Evolutionary conservation across 2,888 invertebrate genomes (phyloP).

Genomic region (Eupithecia vulgata): DNA sequence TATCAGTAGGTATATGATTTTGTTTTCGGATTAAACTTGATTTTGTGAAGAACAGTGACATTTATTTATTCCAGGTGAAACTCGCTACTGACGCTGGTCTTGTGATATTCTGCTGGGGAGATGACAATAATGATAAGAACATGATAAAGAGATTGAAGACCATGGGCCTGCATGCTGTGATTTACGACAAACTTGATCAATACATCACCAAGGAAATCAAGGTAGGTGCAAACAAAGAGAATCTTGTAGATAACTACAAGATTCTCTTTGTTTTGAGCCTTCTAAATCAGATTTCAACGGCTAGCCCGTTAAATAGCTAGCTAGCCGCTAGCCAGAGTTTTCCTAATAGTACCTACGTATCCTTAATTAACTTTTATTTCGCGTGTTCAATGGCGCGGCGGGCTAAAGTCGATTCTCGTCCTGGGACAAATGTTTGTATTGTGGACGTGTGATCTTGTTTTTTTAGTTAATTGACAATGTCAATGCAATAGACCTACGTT

Average conservation of each 20-base stretch:
- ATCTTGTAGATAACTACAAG: not conserved
- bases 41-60: not conserved
- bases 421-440: too few relatives aligned
- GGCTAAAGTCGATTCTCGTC: too few relatives aligned
- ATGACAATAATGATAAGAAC: constrained; percentile 95
- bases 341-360: not conserved
- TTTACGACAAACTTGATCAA: constrained; percentile 96
- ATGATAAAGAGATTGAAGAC: constrained; percentile 94
- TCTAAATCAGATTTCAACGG: not conserved
- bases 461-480: too few relatives aligned
- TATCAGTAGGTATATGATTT: not conserved
- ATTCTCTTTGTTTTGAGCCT: not conserved
- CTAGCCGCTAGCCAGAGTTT: not conserved
- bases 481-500: too few relatives aligned
- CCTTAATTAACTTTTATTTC: not conserved
- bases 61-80: constrained; percentile 83
- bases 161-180: constrained; percentile 96
- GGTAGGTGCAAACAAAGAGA: constrained; percentile 54
- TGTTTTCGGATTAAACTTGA: too few relatives aligned
- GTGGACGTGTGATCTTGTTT: too few relatives aligned
- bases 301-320: too few relatives aligned
- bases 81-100: constrained; percentile 91
- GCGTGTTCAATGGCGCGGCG: too few relatives aligned
- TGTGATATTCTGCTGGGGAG: constrained; percentile 98
- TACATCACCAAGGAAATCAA: constrained; percentile 88